Evolutionary conservation across 2,888 invertebrate genomes (phyloP), one percentile per base, ranked within the genome.

Genomic region (Ypsolopha scabrella): DNA sequence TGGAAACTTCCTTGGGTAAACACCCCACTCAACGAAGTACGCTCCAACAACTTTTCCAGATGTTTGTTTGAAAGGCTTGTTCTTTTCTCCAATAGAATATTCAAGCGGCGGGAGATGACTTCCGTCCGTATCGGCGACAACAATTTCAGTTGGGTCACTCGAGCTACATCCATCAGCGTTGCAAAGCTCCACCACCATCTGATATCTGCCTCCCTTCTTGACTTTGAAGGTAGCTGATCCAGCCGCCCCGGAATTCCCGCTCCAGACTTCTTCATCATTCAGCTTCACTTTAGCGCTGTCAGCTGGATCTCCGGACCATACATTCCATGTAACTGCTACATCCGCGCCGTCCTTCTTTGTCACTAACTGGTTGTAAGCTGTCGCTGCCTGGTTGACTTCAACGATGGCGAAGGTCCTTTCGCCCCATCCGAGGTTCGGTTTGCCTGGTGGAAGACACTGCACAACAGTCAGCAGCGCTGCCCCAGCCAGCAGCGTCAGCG

Each of bases 1-100:
- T 6, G 86, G 85, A 65, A 80, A 86, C 57, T 81, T 81, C 41
- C 86, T 77, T 0, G 85, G 86, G 55, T 86, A 86, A 4, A 86
- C 86, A 33, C 86, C 86, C 86, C 86, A 86, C 65, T 86, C 86
- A 1, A 85, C 85, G 52, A 86, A 86, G 61, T 86, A 86, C 1
- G 73, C 86, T 33, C 81, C 86, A 4, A 85, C 67, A 1, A 86
- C 85, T 60, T 86, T 86, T 8, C 85, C 85, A 41, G 86, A 83
- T 7, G 81, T 82, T 59, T 86, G 86, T 58, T 83, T 86, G 62
- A 80, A 86, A 0, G 74, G 80, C 54, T 86, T 86, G 56, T 86
- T 83, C 59, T 67, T 81, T 52, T 86, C 86, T 44, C 73, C 80
- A 47, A 83, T 68, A 3, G 67, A 61, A 57, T 68, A 83, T 6